Conservation (phyloP, 2,797 vertebrate species). For the Amazona ochrocephala region DNA sequence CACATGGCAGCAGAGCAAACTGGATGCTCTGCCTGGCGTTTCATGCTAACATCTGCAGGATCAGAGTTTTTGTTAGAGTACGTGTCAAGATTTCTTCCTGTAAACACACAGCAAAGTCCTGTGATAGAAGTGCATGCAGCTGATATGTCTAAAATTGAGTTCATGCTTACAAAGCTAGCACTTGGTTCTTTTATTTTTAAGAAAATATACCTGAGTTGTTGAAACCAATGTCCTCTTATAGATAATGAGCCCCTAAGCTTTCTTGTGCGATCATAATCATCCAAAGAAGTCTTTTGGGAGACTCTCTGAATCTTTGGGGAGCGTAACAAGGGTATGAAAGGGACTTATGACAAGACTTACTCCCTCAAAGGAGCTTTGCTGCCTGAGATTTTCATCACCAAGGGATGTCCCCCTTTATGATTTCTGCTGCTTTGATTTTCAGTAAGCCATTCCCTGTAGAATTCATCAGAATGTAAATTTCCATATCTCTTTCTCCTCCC, state of each 20-base stretch:
- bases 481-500: conserved; percentile 52
- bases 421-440: conserved; percentile 61
- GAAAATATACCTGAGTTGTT: conserved; percentile 15
- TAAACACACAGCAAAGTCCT: background rate
- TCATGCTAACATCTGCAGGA: background rate
- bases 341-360: conserved; percentile 5
- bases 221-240: conserved; percentile 14
- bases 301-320: conserved; percentile 39
- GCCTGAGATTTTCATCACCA: conserved; percentile 41
- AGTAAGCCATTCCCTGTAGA: conserved; percentile 45
- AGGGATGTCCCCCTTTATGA: conserved; percentile 42
- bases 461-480: conserved; percentile 61
- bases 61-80: background rate
- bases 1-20: background rate
- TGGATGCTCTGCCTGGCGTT: background rate
- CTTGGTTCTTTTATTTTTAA: conserved; percentile 45
- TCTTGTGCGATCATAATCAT: conserved; percentile 27
- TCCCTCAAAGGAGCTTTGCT: conserved; percentile 51
- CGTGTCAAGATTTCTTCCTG: background rate
- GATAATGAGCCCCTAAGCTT: conserved; percentile 18
- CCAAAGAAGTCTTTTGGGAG: conserved; percentile 55
- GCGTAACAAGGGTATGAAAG: conserved; percentile 32
- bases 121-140: conserved; percentile 18
- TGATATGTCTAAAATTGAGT: background rate
- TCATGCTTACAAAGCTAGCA: background rate